A percentile compares a stretch with the other conserved stretches of the same genome.
Conservation (phyloP, 2,888 invertebrate species). For the Ichneumoninae sp. region DNA sequence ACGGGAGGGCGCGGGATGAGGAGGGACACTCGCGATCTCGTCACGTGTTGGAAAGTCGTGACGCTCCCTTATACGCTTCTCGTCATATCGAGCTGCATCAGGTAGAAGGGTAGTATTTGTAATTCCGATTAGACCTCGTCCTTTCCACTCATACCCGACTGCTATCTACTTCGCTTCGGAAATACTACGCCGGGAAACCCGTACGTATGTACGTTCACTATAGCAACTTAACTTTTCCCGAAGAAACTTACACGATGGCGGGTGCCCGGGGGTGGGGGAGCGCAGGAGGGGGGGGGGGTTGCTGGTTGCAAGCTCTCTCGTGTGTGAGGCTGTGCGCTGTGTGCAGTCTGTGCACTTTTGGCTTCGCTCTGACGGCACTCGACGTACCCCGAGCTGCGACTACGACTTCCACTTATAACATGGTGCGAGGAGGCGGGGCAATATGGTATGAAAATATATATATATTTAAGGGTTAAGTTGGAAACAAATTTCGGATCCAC, state of each 20-base stretch:
- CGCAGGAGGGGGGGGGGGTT: not conserved
- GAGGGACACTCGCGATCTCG: constrained; percentile 68
- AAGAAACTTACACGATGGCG: constrained; percentile 65
- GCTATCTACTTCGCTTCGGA: constrained; percentile 53
- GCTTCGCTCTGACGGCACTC: constrained; percentile 56
- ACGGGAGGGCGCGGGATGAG: constrained; percentile 41
- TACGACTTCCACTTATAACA: constrained; percentile 43
- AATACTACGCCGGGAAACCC: constrained; percentile 57
- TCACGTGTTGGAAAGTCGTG: constrained; percentile 64
- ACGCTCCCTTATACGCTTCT: constrained; percentile 50
- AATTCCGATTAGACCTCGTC: constrained; percentile 81
- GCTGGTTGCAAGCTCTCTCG: constrained; percentile 1
- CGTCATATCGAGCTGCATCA: constrained; percentile 63
- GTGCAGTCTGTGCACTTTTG: constrained; percentile 62
- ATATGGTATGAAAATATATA: not conserved
- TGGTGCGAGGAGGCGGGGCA: constrained; percentile 1
- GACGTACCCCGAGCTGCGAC: constrained; percentile 40
- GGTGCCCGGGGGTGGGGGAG: not conserved
- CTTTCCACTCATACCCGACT: constrained; percentile 23
- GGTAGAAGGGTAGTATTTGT: constrained; percentile 78
- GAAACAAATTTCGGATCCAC: not conserved
- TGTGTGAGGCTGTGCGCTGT: constrained; percentile 27
- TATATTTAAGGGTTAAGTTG: not conserved
- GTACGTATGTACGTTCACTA: constrained; percentile 41
- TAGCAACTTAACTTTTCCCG: constrained; percentile 63